Conservation (phyloP, 1,140 invertebrate species). For the Drosophila santomea region DNA sequence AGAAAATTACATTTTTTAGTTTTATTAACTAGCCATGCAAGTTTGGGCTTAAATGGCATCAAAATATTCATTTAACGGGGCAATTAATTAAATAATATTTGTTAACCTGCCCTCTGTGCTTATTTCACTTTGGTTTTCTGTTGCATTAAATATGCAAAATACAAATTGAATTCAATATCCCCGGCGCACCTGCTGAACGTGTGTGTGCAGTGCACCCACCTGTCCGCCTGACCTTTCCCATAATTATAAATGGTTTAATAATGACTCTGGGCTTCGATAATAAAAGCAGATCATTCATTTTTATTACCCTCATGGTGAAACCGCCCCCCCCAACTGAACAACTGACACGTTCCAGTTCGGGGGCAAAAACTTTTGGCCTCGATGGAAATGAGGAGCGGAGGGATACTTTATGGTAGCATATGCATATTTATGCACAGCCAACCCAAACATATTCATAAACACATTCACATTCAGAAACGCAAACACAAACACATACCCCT, state of each 20-base stretch:
- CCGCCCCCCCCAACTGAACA: conserved; percentile 9
- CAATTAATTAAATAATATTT: conserved; percentile 76
- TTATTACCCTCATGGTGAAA: conserved; percentile 57
- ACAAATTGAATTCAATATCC: conserved; percentile 57
- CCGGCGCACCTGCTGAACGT: conserved; percentile 17
- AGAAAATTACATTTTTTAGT: conserved; percentile 60
- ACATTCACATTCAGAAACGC: too few relatives aligned
- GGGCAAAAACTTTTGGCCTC: conserved; percentile 43
- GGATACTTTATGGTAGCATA: conserved; percentile 55
- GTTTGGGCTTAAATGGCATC: conserved; percentile 33
- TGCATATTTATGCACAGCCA: conserved; percentile 64
- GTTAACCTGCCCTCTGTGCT: conserved; percentile 48
- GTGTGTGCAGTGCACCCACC: conserved; percentile 13
- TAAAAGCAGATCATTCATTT: conserved; percentile 83
- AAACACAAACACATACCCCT: conserved; percentile 1
- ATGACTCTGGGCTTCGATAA: conserved; percentile 81
- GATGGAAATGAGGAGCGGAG: conserved; percentile 2
- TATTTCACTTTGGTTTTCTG: conserved; percentile 44
- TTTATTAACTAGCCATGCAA: conserved; percentile 57
- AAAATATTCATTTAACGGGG: conserved; percentile 42
- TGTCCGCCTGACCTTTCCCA: conserved; percentile 49
- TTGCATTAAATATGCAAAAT: conserved; percentile 75
- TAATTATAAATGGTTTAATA: conserved; percentile 82
- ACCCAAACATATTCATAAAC: conserved; percentile 1
- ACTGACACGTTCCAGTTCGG: conserved; percentile 51